Percentiles rank a stretch among this genome's conserved stretches.
phyloP scores from a whole-genome alignment of 2,888 invertebrate genomes.

The Drosophila nr. perissopoda region DNA sequence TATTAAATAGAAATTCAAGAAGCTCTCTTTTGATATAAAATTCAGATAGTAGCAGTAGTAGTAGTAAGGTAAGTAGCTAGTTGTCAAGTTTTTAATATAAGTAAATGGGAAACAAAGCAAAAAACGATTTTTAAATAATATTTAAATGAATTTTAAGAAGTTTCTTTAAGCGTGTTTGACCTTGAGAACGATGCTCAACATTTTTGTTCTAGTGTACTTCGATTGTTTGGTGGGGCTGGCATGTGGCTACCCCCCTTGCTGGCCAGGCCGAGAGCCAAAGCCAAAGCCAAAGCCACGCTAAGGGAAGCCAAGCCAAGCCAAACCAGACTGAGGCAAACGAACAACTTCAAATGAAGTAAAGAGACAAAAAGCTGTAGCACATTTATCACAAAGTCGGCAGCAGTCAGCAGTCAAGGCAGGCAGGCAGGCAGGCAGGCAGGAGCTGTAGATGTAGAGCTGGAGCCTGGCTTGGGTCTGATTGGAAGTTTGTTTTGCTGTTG shows the following conservation, averaged over 20 bases:
- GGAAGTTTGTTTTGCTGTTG: constrained; percentile 79
- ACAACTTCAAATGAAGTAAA: constrained; percentile 78
- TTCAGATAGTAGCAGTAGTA: neutral
- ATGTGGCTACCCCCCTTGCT: constrained; percentile 4
- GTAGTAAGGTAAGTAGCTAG: neutral
- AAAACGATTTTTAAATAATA: neutral
- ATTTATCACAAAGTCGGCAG: constrained; percentile 78
- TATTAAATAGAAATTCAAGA: neutral
- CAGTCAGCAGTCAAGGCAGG: constrained; percentile 43
- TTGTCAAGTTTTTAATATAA: neutral
- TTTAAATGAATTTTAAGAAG: too few species aligned
- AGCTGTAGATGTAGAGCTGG: constrained; percentile 24
- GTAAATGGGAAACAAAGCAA: neutral
- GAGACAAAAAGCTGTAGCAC: constrained; percentile 79
- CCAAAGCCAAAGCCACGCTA: constrained; percentile 3
- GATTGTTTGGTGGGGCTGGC: constrained; percentile 7
- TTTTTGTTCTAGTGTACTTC: neutral
- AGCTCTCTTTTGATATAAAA: neutral
- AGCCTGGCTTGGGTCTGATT: constrained; percentile 72
- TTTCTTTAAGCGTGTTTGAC: neutral
- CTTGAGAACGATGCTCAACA: neutral
- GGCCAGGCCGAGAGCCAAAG: constrained; percentile 28
- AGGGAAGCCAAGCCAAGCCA: constrained; percentile 8
- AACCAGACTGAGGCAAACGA: constrained; percentile 6
- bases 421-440: constrained; percentile 15